These are phyloP conservation scores for Calliphora vomitoria DNA, from an alignment of 2,888 invertebrate genomes.

Conservation along the genomic window DNA sequence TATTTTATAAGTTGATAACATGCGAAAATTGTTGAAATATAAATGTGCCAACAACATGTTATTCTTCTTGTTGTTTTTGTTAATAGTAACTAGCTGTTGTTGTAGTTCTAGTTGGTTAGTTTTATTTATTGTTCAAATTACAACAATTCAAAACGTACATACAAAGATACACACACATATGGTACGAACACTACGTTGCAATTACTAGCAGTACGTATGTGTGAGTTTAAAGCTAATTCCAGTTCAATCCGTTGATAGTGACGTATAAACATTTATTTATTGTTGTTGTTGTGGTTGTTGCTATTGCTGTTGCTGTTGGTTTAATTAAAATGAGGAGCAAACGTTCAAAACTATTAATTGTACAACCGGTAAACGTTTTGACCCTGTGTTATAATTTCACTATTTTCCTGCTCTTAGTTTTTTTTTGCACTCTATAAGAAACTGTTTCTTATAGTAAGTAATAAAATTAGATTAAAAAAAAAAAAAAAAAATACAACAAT, in stretches of 20 bases:
- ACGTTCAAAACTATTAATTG: slow-evolving; percentile 63
- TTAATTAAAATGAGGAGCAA: slow-evolving; percentile 68
- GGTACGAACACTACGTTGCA: not conserved
- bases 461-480: not conserved
- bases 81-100: slow-evolving; percentile 46
- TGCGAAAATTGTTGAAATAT: slow-evolving; percentile 81
- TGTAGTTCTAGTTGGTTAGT: slow-evolving; percentile 58
- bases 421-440: not conserved
- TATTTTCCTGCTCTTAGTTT: not conserved
- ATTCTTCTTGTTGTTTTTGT: slow-evolving; percentile 33
- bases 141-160: slow-evolving; percentile 21
- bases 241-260: slow-evolving; percentile 10
- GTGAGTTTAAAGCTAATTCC: slow-evolving; percentile 28
- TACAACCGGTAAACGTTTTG: slow-evolving; percentile 70
- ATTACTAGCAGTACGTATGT: slow-evolving; percentile 27
- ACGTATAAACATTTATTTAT: slow-evolving; percentile 6
- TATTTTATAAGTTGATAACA: slow-evolving; percentile 82
- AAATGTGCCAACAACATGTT: slow-evolving; percentile 72
- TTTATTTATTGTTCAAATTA: slow-evolving; percentile 61
- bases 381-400: slow-evolving; percentile 56
- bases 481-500: not conserved
- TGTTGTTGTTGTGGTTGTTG: not conserved
- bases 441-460: slow-evolving; percentile 21
- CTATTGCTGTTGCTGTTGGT: slow-evolving; percentile 5
- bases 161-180: too few species aligned